phyloP scores from a whole-genome alignment of 2,797 vertebrate genomes.

The Cuculus canorus region DNA sequence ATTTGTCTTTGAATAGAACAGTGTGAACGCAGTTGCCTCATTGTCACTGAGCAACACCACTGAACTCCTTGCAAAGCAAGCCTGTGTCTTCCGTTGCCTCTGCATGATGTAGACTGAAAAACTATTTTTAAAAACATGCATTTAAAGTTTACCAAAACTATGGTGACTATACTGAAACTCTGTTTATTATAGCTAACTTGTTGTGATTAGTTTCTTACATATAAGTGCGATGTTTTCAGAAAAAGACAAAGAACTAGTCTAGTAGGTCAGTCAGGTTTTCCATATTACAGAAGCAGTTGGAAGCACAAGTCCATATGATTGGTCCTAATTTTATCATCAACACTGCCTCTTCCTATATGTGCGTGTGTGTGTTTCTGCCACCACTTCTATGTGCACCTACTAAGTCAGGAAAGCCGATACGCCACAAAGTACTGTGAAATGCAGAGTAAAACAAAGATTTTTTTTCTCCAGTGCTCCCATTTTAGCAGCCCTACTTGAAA shows the following conservation, averaged over 20 bases:
- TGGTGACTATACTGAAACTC: background rate
- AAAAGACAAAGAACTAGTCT: background rate
- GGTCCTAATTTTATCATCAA: background rate
- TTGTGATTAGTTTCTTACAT: background rate
- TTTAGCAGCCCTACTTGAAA: slow-evolving; percentile 38
- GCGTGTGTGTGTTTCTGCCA: background rate
- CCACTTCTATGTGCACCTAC: background rate
- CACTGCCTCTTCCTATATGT: background rate
- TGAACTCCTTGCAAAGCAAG: background rate
- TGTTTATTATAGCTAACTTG: background rate
- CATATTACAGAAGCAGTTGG: background rate
- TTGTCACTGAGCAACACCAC: background rate
- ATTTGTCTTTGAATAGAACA: slow-evolving; percentile 23
- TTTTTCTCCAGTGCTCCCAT: background rate
- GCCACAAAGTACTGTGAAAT: background rate
- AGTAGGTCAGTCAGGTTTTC: background rate
- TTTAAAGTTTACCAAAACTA: background rate
- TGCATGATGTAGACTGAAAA: background rate
- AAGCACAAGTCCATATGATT: background rate
- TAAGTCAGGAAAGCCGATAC: background rate
- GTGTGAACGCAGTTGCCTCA: background rate
- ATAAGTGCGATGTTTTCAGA: background rate
- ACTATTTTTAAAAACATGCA: background rate
- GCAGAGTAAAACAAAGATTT: background rate
- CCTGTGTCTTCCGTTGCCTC: background rate